These are phyloP conservation scores for Paragorgia papillata DNA, from an alignment of 92 coral and sea anemone species.

Conservation along the genomic window DNA sequence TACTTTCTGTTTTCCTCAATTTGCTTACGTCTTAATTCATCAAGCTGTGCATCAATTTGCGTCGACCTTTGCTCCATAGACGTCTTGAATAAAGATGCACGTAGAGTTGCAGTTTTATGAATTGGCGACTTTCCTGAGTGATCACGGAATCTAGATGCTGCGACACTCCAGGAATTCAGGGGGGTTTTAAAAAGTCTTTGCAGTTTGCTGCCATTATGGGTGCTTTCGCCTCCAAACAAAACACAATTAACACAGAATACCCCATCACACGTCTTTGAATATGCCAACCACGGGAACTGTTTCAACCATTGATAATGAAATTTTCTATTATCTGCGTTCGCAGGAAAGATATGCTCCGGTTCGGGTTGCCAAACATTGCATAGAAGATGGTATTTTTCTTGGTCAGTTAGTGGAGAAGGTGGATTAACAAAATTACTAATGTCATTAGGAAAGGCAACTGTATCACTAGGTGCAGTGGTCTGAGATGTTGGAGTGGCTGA, in stretches of 20 bases:
- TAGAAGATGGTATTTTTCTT: constrained; percentile 26
- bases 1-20: constrained; percentile 34
- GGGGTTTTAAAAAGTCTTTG: constrained; percentile 35
- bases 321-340: neutral
- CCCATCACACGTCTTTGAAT: constrained; percentile 31
- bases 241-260: constrained; percentile 47
- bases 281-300: constrained; percentile 45
- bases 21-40: constrained; percentile 11
- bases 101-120: constrained; percentile 44
- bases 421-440: constrained; percentile 23
- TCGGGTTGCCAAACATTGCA: constrained; percentile 35
- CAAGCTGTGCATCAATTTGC: constrained; percentile 21
- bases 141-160: constrained; percentile 8
- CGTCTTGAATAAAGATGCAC: constrained; percentile 27
- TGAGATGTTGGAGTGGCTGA: neutral
- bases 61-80: constrained; percentile 1
- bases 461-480: constrained; percentile 1
- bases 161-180: neutral
- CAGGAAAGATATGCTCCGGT: constrained; percentile 15
- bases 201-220: constrained; percentile 41
- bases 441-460: neutral
- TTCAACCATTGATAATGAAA: constrained; percentile 25
- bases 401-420: constrained; percentile 16
- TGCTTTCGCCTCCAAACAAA: too few species aligned
- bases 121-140: constrained; percentile 33